Percentiles rank a stretch among this genome's conserved stretches.
phyloP scores from a whole-genome alignment of 1,140 invertebrate species.

The Bombus pyrosoma region DNA sequence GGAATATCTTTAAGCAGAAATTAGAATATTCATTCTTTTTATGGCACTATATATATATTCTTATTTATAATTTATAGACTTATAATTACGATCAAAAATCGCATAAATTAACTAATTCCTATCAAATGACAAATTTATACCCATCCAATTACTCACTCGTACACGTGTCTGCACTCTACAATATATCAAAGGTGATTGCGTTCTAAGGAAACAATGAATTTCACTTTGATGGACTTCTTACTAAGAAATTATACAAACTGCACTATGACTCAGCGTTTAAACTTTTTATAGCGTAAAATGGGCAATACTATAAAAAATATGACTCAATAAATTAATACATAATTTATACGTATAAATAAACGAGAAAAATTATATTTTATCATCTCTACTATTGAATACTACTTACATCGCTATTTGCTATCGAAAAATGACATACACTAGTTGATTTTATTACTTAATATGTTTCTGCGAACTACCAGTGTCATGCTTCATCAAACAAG shows the following conservation, averaged over 20 bases:
- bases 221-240: not conserved
- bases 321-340: too few species aligned
- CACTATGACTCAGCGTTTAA: not conserved
- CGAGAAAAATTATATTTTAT: not conserved
- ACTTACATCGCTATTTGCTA: not conserved
- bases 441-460: not conserved
- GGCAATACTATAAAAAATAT: not conserved
- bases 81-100: not conserved
- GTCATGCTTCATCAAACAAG: constrained; percentile 24
- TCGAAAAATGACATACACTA: not conserved
- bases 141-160: not conserved
- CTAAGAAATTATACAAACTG: not conserved
- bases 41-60: not conserved
- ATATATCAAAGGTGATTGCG: not conserved
- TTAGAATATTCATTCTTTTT: not conserved
- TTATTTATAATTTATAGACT: not conserved
- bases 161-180: not conserved
- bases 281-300: not conserved
- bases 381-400: not conserved
- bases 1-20: not conserved
- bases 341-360: not conserved
- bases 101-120: not conserved
- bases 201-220: constrained; percentile 2
- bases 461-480: not conserved
- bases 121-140: too few species aligned